A percentile compares a stretch with the other conserved stretches of the same genome.
phyloP scores from a whole-genome alignment of 2,888 invertebrate genomes.

The Spodoptera exigua region DNA sequence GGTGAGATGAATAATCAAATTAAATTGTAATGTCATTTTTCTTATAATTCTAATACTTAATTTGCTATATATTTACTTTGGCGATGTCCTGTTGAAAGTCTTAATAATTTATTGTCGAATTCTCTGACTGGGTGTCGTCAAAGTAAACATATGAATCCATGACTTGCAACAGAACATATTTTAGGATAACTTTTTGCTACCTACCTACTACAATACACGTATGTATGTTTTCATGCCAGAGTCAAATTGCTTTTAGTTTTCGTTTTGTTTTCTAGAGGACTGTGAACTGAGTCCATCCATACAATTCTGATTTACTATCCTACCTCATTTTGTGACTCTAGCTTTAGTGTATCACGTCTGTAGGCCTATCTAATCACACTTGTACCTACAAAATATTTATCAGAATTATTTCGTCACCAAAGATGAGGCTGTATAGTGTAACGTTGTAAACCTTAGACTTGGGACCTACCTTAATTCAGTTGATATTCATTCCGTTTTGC shows the following conservation, averaged over 20 bases:
- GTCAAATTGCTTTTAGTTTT: conserved; percentile 53
- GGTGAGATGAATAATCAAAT: conserved; percentile 46
- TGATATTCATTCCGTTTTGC: too few species aligned
- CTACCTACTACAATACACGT: conserved; percentile 28
- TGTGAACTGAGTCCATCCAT: conserved; percentile 72
- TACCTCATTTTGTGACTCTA: conserved; percentile 86
- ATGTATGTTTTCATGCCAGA: conserved; percentile 46
- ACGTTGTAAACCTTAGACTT: too few species aligned
- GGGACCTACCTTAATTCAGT: too few species aligned
- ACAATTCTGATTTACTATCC: conserved; percentile 78
- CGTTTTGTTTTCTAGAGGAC: conserved; percentile 57
- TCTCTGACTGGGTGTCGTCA: conserved; percentile 21
- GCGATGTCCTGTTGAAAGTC: conserved; percentile 24
- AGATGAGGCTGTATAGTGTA: conserved; percentile 85
- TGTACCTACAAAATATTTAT: conserved; percentile 64
- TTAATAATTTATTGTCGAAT: conserved; percentile 44
- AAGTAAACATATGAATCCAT: conserved; percentile 50
- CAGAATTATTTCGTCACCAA: conserved; percentile 79
- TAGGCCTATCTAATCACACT: conserved; percentile 62
- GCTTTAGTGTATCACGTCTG: conserved; percentile 73
- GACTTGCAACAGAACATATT: conserved; percentile 47
- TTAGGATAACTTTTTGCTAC: conserved; percentile 40
- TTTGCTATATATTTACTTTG: conserved; percentile 27
- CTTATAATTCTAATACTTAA: conserved; percentile 26
- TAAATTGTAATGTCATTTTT: conserved; percentile 48